Evolutionary conservation across 2,113 vertebrate genomes (phyloP).

Genomic region (Nymphicus hollandicus): DNA sequence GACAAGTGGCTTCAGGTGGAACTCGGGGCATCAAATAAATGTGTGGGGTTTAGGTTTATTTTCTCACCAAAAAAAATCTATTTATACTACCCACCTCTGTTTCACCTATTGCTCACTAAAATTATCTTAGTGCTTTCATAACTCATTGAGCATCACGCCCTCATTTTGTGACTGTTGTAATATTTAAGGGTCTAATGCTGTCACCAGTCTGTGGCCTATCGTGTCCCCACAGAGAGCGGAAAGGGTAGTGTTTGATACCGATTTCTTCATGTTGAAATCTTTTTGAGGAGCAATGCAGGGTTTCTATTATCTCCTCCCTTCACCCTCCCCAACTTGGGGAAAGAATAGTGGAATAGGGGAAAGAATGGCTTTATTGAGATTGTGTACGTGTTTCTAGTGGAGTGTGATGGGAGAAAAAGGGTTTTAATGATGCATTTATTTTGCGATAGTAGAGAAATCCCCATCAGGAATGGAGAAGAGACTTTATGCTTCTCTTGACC

Average conservation of each 20-base stretch:
- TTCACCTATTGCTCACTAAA: not conserved
- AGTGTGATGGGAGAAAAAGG: not conserved
- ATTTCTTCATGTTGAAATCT: not conserved
- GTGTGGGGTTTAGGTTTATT: not conserved
- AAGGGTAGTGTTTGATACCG: not conserved
- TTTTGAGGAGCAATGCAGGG: not conserved
- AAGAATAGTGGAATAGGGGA: not conserved
- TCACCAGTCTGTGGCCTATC: not conserved
- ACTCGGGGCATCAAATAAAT: not conserved
- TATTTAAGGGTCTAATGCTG: not conserved
- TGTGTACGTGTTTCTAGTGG: not conserved
- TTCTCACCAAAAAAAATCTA: not conserved
- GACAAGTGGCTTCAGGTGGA: not conserved
- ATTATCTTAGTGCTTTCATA: not conserved
- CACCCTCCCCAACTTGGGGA: not conserved
- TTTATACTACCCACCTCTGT: not conserved
- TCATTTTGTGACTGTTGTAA: not conserved
- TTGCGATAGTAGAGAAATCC: not conserved
- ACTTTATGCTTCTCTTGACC: not conserved
- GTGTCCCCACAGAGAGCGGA: accelerated
- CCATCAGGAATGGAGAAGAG: not conserved
- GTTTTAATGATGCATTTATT: not conserved
- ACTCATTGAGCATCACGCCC: not conserved
- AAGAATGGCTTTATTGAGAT: not conserved
- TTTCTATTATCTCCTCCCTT: not conserved